Percentiles rank a stretch among this genome's conserved stretches.
phyloP scores from a whole-genome alignment of 2,113 vertebrate species.

The Gorilla gorilla region DNA sequence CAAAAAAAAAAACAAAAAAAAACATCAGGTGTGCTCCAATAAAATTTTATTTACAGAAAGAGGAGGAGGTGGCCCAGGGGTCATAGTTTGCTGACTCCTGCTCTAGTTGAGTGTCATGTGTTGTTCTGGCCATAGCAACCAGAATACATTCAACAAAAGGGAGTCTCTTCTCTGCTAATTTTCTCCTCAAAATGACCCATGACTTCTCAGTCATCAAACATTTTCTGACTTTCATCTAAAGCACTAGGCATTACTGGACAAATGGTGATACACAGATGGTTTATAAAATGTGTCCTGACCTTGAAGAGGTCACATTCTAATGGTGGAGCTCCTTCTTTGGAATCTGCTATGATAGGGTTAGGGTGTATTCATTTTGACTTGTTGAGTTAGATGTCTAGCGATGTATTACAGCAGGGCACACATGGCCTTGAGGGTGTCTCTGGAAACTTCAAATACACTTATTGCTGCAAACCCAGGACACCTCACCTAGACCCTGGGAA shows the following conservation, averaged over 20 bases:
- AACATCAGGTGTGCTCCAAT: background rate
- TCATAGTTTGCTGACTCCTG: background rate
- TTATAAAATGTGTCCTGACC: background rate
- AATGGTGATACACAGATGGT: background rate
- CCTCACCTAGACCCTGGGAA: background rate
- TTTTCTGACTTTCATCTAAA: background rate
- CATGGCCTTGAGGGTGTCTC: background rate
- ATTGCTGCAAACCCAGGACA: background rate
- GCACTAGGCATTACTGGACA: background rate
- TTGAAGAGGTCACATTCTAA: background rate
- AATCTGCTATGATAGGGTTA: background rate
- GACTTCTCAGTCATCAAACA: background rate
- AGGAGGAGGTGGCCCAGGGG: background rate
- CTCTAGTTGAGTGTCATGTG: background rate
- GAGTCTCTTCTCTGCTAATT: background rate
- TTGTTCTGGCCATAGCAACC: background rate
- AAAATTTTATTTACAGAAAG: background rate
- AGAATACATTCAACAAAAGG: background rate
- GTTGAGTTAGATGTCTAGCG: background rate
- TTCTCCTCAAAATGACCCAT: background rate
- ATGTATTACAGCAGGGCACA: background rate
- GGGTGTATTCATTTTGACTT: slow-evolving; percentile 21
- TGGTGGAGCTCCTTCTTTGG: background rate
- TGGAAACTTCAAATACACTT: background rate
- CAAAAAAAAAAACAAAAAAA: background rate